Evolutionary conservation across 2,888 invertebrate species (phyloP), one percentile per base, ranked within the genome.

Genomic region (Phania funesta): DNA sequence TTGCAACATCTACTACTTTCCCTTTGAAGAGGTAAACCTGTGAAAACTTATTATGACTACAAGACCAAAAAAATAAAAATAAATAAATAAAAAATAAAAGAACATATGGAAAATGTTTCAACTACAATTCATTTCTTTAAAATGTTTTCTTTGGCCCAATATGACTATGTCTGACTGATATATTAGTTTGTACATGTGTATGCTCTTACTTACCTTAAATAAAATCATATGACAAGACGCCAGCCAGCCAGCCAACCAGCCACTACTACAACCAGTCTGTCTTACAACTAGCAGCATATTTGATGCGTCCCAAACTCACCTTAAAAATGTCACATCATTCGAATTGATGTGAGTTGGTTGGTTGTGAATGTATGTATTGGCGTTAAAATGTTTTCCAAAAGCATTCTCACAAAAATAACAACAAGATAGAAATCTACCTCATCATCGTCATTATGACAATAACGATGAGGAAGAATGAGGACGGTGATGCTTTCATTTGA

Each of bases 301-400:
- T 56, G 73, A 71, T 35, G 65, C 56, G 16, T 18, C 1, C 16
- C 41, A 44, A 44, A 44, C 41, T 87, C 87, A 87, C 86, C 82
- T 70, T 71, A 88, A 88, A 88, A 88, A 85, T 88, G 88, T 88
- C 88, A 87, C 88, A 88, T 88, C 88, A 88, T 88, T 86, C 88
- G 85, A 86, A 86, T 87, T 88, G 88, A 88, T 88, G 87, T 79
- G 79, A 80, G 64, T 74, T 64, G 62, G 50, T 35, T 74, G 73
- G 29, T 6, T 29, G 29, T 4, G 4, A 29, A 7, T 64, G 68
- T 64, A 73, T 68, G 81, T 77, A 82, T 74, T 82, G 82, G 78
- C 74, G 82, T 82, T 78, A 65, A 82, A 65, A 60, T 74, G n/a
- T 62, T 74, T 58, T 48, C 38, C 48, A 67, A 81, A 81, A 76